Percentiles rank a stretch among this genome's conserved stretches.
Conservation (phyloP, 2,113 vertebrate species). For the Silurus glanis region DNA sequence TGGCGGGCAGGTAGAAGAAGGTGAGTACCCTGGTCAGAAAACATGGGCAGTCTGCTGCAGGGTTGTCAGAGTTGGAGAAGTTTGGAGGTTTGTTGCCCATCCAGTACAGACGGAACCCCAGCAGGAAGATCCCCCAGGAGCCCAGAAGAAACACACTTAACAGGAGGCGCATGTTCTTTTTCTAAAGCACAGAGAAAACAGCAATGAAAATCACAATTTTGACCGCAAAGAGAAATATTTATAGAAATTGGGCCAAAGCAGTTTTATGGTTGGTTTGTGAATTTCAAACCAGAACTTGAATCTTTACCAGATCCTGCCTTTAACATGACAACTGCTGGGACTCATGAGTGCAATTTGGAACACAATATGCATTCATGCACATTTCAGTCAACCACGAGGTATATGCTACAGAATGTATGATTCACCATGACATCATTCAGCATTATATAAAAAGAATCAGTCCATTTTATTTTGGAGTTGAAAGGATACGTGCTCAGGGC, state of each 20-base stretch:
- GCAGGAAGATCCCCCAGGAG: conserved; percentile 82
- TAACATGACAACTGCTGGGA: conserved; percentile 37
- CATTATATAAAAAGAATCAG: conserved; percentile 28
- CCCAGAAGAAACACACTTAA: conserved; percentile 84
- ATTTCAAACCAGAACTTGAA: conserved; percentile 36
- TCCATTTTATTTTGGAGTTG: conserved; percentile 8
- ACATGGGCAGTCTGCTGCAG: conserved; percentile 88
- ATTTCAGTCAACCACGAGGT: conserved; percentile 30
- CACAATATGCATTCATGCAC: conserved; percentile 40
- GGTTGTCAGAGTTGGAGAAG: conserved; percentile 99
- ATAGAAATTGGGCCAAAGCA: conserved; percentile 10
- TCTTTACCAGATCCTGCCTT: conserved; percentile 12
- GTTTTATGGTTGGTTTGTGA: conserved; percentile 48
- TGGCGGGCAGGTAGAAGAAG: conserved; percentile 88
- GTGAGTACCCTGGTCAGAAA: conserved; percentile 84
- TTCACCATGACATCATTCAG: conserved; percentile 45
- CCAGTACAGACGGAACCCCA: conserved; percentile 93
- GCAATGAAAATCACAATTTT: conserved; percentile 23
- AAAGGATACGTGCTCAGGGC: neutral
- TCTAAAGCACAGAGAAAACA: conserved; percentile 66
- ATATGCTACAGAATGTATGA: conserved; percentile 8
- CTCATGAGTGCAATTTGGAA: conserved; percentile 46
- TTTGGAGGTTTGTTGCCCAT: conserved; percentile 99
- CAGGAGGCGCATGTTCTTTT: conserved; percentile 83
- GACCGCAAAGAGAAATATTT: neutral